Percentiles rank a stretch among this genome's conserved stretches.
Conservation (phyloP, 2,797 vertebrate species). For the Notamacropus eugenii region DNA sequence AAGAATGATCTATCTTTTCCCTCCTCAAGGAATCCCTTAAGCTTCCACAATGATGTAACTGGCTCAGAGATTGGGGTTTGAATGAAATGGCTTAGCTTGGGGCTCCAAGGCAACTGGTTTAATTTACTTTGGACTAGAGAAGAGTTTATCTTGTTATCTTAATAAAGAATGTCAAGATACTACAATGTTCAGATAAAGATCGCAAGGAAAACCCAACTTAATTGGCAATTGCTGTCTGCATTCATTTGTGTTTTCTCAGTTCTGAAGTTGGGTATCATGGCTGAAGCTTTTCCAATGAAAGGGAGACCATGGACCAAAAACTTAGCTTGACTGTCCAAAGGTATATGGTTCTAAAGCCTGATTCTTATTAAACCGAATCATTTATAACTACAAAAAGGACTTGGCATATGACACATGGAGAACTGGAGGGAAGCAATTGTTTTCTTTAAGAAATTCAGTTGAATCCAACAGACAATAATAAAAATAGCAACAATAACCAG, state of each 20-base stretch:
- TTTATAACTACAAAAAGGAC: constrained; percentile 30
- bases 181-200: neutral
- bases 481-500: neutral
- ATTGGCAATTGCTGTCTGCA: neutral
- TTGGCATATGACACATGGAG: constrained; percentile 8
- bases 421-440: constrained; percentile 64
- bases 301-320: neutral
- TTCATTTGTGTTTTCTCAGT: neutral
- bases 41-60: neutral
- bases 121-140: neutral
- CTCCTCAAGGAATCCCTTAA: constrained; percentile 12
- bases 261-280: neutral
- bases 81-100: constrained; percentile 14
- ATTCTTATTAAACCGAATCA: constrained; percentile 47
- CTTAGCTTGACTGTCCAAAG: neutral
- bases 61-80: constrained; percentile 7
- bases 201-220: neutral
- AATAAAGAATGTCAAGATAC: neutral
- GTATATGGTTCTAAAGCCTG: constrained; percentile 15
- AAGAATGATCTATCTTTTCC: neutral
- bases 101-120: constrained; percentile 34
- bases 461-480: neutral
- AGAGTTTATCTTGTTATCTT: neutral
- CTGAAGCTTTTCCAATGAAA: constrained; percentile 15
- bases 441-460: constrained; percentile 55